These are phyloP conservation scores for Bucorvus abyssinicus DNA, from an alignment of 2,797 vertebrate species.

Conservation along the genomic window DNA sequence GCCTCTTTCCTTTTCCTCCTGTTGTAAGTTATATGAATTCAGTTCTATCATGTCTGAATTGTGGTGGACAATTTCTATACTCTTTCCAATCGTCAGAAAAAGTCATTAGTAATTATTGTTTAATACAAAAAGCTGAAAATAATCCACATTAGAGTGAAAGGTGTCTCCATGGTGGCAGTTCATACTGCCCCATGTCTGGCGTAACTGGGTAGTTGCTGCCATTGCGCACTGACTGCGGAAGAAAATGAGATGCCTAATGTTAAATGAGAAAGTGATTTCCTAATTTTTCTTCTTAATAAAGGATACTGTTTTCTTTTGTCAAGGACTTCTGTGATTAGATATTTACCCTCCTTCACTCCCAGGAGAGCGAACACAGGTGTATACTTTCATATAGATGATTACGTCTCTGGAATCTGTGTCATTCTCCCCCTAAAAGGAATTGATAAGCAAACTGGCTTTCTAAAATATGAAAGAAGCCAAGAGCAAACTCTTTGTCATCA, in stretches of 20 bases:
- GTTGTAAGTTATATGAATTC: background rate
- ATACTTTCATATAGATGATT: background rate
- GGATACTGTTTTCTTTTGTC: background rate
- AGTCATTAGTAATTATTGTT: background rate
- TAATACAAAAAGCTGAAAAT: background rate
- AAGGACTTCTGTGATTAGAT: background rate
- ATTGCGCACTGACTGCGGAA: background rate
- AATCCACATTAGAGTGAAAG: background rate
- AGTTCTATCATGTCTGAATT: background rate
- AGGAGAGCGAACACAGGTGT: background rate
- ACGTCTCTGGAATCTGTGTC: conserved; percentile 7
- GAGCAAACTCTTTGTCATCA: conserved; percentile 45
- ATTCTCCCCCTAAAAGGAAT: conserved; percentile 12
- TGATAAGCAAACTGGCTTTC: conserved; percentile 29
- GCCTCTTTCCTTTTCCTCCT: background rate
- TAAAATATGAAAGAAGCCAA: conserved; percentile 26
- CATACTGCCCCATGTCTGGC: rapidly evolving
- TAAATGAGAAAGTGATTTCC: background rate
- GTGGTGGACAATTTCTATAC: background rate
- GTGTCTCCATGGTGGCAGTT: background rate
- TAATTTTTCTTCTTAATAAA: background rate
- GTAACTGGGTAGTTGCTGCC: background rate
- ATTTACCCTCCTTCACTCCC: background rate
- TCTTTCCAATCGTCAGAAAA: background rate
- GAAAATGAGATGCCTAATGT: background rate